A percentile compares a stretch with the other conserved stretches of the same genome.
These are phyloP conservation scores for Papilio polyxenes DNA, from an alignment of 1,140 invertebrate genomes.

Conservation along the genomic window DNA sequence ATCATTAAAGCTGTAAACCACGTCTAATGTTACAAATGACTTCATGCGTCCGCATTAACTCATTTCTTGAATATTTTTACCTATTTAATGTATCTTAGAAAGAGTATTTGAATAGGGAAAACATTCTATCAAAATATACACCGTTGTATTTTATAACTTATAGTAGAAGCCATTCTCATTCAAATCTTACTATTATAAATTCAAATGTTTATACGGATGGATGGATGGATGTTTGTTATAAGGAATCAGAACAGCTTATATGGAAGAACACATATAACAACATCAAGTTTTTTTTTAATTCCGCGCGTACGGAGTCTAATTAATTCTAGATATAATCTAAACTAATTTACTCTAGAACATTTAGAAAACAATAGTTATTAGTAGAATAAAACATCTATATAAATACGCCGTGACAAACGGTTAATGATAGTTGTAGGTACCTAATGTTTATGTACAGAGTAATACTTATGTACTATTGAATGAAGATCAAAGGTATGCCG, in stretches of 20 bases:
- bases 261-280: no score
- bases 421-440: background rate
- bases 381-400: background rate
- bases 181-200: background rate
- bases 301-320: no score
- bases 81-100: background rate
- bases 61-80: background rate
- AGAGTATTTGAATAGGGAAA: background rate
- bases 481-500: background rate
- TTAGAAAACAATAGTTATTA: constrained; percentile 2
- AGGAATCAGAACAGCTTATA: no score
- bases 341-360: background rate
- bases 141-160: no score
- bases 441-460: background rate
- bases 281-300: no score
- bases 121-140: background rate
- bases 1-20: background rate
- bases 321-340: no score
- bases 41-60: background rate
- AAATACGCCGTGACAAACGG: background rate
- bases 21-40: background rate
- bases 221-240: no score
- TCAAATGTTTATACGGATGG: no score
- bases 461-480: background rate
- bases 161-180: background rate